phyloP scores from a whole-genome alignment of 1,140 invertebrate species.

The Coptotermes formosanus region DNA sequence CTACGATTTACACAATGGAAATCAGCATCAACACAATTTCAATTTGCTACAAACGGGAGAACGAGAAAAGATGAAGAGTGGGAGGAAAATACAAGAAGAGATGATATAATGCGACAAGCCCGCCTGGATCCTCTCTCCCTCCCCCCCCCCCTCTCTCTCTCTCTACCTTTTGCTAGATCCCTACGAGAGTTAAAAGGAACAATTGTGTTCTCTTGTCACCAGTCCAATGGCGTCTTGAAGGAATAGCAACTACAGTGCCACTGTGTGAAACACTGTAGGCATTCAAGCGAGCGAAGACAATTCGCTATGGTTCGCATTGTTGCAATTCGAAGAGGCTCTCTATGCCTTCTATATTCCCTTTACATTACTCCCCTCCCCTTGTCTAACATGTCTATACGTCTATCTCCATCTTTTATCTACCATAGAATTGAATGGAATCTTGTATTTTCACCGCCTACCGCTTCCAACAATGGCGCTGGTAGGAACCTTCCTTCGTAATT shows the following conservation, averaged over 20 bases:
- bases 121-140: no score
- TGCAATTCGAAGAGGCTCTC: constrained; percentile 12
- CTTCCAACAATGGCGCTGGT: background rate
- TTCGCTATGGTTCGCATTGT: background rate
- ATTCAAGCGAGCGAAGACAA: constrained; percentile 2
- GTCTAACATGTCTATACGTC: constrained; percentile 15
- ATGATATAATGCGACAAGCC: background rate
- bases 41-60: background rate
- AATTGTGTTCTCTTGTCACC: background rate
- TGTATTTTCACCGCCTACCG: constrained; percentile 12
- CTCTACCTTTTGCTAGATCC: background rate
- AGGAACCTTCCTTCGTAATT: constrained; percentile 25
- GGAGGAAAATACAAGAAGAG: background rate
- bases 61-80: background rate
- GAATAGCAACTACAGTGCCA: background rate
- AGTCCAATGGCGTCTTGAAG: background rate
- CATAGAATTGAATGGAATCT: constrained; percentile 1
- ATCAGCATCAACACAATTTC: background rate
- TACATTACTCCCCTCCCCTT: background rate
- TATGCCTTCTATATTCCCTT: constrained; percentile 2
- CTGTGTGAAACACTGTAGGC: background rate
- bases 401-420: background rate
- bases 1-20: background rate
- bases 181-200: constrained; percentile 10
- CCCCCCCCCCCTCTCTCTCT: no score